phyloP scores from a whole-genome alignment of 2,113 vertebrate genomes.

The Cichladusa arquata region DNA sequence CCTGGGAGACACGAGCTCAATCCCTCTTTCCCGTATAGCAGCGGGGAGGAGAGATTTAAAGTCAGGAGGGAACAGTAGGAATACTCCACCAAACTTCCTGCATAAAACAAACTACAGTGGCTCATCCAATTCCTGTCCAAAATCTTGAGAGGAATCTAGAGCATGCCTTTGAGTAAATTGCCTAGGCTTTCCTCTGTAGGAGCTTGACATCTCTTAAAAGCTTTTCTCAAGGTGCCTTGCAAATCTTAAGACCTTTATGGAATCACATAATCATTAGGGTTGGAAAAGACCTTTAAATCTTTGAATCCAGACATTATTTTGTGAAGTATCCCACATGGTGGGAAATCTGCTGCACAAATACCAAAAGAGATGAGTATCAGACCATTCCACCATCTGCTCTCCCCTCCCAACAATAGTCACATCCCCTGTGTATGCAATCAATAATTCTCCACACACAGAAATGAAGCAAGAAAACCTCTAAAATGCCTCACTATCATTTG shows the following conservation, averaged over 20 bases:
- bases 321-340: background rate
- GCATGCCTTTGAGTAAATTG: background rate
- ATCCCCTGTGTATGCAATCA: background rate
- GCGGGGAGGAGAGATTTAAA: background rate
- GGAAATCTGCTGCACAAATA: background rate
- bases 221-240: background rate
- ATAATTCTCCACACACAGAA: background rate
- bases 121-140: background rate
- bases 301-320: background rate
- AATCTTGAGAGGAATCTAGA: background rate
- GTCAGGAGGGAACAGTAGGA: background rate
- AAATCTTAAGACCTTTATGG: background rate
- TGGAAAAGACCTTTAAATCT: background rate
- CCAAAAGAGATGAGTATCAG: background rate
- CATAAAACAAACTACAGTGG: background rate
- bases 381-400: background rate
- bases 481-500: rapidly evolving
- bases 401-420: background rate
- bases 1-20: background rate
- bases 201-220: background rate
- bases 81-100: background rate
- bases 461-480: background rate
- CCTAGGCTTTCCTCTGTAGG: background rate
- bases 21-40: background rate
- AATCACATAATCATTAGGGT: background rate